Conservation (phyloP, 2,888 invertebrate genomes). For the Nycteola revayana region DNA sequence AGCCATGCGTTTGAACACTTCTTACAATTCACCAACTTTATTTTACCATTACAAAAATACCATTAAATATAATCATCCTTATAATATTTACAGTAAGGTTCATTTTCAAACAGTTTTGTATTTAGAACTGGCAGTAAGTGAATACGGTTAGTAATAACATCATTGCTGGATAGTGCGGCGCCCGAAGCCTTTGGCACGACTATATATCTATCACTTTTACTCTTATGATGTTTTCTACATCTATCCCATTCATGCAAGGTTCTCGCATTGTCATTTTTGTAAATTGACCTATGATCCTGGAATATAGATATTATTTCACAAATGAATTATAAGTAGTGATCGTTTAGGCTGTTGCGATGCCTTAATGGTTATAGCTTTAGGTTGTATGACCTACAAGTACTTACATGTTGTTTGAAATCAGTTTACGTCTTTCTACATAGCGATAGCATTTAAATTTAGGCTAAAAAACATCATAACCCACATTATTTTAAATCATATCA, state of each 20-base stretch:
- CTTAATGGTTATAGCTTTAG: conserved; percentile 9
- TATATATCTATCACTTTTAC: conserved; percentile 34
- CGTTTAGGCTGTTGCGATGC: conserved; percentile 12
- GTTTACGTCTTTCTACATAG: too few relatives aligned
- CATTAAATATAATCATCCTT: conserved; percentile 29
- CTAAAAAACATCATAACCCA: too few relatives aligned
- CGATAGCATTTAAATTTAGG: too few relatives aligned
- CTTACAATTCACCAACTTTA: conserved; percentile 30
- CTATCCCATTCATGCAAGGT: conserved; percentile 37
- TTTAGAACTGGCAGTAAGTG: conserved; percentile 31
- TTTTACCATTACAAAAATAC: conserved; percentile 18
- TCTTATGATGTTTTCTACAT: conserved; percentile 23
- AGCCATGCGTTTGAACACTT: conserved; percentile 53
- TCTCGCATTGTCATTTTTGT: conserved; percentile 73
- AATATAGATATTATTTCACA: conserved; percentile 63
- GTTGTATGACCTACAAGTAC: too few relatives aligned
- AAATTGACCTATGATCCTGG: conserved; percentile 69
- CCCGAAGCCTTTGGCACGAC: conserved; percentile 57
- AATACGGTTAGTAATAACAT: conserved; percentile 57
- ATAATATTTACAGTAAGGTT: conserved; percentile 34
- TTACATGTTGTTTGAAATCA: too few relatives aligned
- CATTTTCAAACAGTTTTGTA: conserved; percentile 22
- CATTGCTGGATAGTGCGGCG: conserved; percentile 58
- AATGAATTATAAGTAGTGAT: conserved; percentile 53
- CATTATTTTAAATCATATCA: too few relatives aligned